Conservation (phyloP, 2,113 vertebrate species). For the Ciconia boyciana region DNA sequence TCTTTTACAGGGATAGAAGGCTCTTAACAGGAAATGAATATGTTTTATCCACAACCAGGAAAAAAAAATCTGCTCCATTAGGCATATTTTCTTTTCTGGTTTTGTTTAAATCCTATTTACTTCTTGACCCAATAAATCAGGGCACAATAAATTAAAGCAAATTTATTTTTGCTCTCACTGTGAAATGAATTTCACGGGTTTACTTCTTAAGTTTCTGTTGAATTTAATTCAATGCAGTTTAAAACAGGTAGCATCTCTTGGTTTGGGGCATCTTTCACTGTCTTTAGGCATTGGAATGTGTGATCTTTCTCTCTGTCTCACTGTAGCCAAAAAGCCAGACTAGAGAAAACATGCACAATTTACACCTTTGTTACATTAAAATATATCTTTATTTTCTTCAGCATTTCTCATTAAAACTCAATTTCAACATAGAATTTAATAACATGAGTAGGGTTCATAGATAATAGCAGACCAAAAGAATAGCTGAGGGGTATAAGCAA, state of each 20-base stretch:
- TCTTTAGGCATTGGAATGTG: background rate
- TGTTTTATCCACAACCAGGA: conserved; percentile 15
- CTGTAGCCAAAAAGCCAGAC: background rate
- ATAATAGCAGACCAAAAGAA: background rate
- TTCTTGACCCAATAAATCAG: background rate
- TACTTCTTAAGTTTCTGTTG: background rate
- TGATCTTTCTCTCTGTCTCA: background rate
- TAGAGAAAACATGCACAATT: background rate
- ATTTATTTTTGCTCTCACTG: conserved; percentile 11
- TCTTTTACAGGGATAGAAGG: conserved; percentile 11
- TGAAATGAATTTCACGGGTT: background rate
- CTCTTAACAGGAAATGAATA: conserved; percentile 7
- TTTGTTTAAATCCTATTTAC: conserved; percentile 1
- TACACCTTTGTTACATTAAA: background rate
- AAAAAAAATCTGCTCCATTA: background rate
- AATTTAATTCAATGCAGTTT: background rate
- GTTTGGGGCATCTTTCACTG: background rate
- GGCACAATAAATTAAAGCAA: background rate
- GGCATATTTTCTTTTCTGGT: background rate
- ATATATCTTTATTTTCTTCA: background rate
- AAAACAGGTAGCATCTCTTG: background rate
- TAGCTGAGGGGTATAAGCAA: background rate
- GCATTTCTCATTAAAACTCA: background rate
- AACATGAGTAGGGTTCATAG: background rate
- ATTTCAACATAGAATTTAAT: background rate